A percentile compares a stretch with the other conserved stretches of the same genome.
Conservation (phyloP, 2,113 vertebrate species). For the Taurulus bubalis region DNA sequence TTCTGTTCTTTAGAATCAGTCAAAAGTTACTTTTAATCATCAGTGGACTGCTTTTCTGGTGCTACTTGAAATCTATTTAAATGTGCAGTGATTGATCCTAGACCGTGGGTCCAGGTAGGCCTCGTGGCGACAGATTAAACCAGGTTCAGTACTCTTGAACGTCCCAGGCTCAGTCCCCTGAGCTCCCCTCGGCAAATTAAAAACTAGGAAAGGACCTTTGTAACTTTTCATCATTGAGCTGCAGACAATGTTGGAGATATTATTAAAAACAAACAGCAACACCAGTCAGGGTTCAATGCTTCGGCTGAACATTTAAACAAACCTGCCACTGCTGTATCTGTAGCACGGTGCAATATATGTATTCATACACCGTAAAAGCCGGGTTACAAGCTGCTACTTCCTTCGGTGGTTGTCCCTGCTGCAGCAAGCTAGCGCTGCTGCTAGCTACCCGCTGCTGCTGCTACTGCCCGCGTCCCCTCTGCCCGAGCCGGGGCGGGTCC, state of each 20-base stretch:
- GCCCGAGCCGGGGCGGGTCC: too few relatives aligned
- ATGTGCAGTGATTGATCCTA: constrained; percentile 20
- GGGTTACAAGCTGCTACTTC: too few relatives aligned
- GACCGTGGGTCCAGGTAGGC: neutral
- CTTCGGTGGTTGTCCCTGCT: too few relatives aligned
- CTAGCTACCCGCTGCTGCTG: too few relatives aligned
- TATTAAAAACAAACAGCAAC: constrained; percentile 17
- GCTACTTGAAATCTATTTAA: constrained; percentile 3
- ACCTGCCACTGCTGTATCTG: neutral
- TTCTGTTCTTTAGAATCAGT: neutral
- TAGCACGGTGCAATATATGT: neutral
- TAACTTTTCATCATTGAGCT: neutral
- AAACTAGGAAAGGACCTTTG: neutral
- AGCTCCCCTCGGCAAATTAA: constrained; percentile 5
- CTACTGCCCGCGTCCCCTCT: too few relatives aligned
- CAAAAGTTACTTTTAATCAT: neutral
- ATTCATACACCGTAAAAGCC: too few relatives aligned
- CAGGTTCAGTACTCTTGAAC: neutral
- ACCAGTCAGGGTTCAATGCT: neutral
- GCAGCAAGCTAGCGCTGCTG: too few relatives aligned
- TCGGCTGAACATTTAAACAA: neutral
- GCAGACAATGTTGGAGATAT: neutral
- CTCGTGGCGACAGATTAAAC: constrained; percentile 18
- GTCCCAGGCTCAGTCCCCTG: neutral
- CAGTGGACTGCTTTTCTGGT: neutral